A percentile compares a stretch with the other conserved stretches of the same genome.
These are phyloP conservation scores for Entomyzon cyanotis DNA, from an alignment of 2,113 vertebrate species.

Conservation along the genomic window DNA sequence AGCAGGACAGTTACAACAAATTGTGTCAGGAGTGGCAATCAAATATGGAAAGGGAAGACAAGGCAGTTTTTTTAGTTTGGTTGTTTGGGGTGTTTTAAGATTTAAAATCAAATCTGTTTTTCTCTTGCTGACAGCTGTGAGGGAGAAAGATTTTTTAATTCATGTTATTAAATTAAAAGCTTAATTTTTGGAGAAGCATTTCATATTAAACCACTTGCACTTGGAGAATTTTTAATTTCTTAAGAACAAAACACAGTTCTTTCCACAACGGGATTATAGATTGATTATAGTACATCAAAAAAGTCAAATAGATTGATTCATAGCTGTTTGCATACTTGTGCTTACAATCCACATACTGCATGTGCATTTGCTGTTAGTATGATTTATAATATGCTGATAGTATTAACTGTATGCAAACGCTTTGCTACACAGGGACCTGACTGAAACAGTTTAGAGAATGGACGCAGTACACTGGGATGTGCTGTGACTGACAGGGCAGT, in stretches of 20 bases:
- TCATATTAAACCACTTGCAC: not conserved
- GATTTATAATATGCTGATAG: not conserved
- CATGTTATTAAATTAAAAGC: constrained; percentile 10
- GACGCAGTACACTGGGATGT: not conserved
- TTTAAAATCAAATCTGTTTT: not conserved
- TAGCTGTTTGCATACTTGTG: not conserved
- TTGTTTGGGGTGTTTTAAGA: not conserved
- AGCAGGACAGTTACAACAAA: not conserved
- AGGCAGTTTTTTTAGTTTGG: not conserved
- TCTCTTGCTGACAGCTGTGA: not conserved
- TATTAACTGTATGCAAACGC: not conserved
- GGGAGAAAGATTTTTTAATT: not conserved
- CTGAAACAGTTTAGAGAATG: not conserved
- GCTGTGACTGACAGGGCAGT: not conserved
- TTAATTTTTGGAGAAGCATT: not conserved
- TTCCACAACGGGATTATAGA: not conserved
- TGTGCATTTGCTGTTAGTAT: not conserved
- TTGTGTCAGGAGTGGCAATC: not conserved
- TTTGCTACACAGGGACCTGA: not conserved
- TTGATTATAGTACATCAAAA: constrained; percentile 3
- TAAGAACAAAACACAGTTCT: not conserved
- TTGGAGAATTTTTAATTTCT: constrained; percentile 23
- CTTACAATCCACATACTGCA: not conserved
- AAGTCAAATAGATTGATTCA: constrained; percentile 16
- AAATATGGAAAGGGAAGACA: not conserved